Conservation (phyloP, 1,140 invertebrate genomes). For the Bombus vancouverensis region DNA sequence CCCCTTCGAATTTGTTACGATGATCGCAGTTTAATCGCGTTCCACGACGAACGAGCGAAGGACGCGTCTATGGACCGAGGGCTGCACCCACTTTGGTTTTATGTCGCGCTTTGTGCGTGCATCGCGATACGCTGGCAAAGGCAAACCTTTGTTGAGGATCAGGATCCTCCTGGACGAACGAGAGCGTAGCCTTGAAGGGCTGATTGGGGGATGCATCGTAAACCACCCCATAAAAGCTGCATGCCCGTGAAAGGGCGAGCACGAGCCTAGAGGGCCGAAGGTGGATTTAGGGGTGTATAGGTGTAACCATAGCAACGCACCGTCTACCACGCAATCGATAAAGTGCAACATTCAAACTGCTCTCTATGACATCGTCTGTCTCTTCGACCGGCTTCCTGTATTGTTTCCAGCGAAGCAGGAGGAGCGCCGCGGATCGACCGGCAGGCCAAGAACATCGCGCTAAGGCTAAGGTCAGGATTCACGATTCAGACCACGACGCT, state of each 20-base stretch:
- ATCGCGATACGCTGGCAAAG: conserved; percentile 6
- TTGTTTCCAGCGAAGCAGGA: not conserved
- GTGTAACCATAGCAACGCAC: conserved; percentile 74
- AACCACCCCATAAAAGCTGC: conserved; percentile 65
- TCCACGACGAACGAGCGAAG: not conserved
- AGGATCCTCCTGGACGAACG: conserved; percentile 55
- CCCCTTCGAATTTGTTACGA: conserved; percentile 9
- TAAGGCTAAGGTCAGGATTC: conserved; percentile 46
- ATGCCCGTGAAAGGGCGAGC: conserved; percentile 55
- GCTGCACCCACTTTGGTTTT: not conserved
- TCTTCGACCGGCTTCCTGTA: conserved; percentile 30
- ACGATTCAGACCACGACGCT: not conserved
- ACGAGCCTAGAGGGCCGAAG: conserved; percentile 49
- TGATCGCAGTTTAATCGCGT: conserved; percentile 39
- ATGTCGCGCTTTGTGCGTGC: conserved; percentile 18
- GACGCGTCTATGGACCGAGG: not conserved
- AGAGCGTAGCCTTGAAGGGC: conserved; percentile 51
- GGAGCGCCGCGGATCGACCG: not conserved
- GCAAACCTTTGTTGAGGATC: conserved; percentile 66
- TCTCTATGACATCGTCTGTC: conserved; percentile 40
- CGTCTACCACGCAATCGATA: conserved; percentile 72
- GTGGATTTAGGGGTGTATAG: conserved; percentile 61
- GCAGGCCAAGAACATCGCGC: not conserved
- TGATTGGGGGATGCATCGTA: conserved; percentile 62
- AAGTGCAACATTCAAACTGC: conserved; percentile 70